Evolutionary conservation across 1,140 invertebrate species (phyloP).

Genomic region (Carcinoscorpius rotundicauda): DNA sequence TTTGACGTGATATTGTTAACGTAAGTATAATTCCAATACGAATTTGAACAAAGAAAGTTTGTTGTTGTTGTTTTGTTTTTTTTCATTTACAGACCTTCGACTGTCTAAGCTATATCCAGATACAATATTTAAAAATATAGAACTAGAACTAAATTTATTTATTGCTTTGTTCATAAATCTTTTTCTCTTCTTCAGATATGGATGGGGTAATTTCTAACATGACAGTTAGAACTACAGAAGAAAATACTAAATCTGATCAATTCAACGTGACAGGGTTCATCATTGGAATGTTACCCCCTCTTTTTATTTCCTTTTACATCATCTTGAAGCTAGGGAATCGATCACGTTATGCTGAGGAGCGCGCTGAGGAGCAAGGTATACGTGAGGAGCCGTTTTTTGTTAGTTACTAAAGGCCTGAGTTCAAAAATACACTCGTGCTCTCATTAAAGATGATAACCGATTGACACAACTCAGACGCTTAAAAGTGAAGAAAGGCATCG

Average conservation of each 20-base stretch:
- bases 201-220: not conserved
- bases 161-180: not conserved
- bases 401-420: slow-evolving; percentile 21
- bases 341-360: slow-evolving; percentile 25
- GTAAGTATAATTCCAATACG: too few relatives aligned
- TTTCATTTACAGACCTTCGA: too few relatives aligned
- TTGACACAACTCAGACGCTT: too few relatives aligned
- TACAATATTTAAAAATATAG: too few relatives aligned
- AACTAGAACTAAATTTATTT: too few relatives aligned
- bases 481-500: too few relatives aligned
- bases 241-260: slow-evolving; percentile 30
- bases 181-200: not conserved
- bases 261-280: slow-evolving; percentile 27
- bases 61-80: too few relatives aligned
- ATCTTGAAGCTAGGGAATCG: slow-evolving; percentile 26
- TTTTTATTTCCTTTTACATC: slow-evolving; percentile 26
- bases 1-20: too few relatives aligned
- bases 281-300: slow-evolving; percentile 25
- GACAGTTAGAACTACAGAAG: slow-evolving; percentile 33
- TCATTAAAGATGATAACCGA: too few relatives aligned
- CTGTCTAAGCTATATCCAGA: too few relatives aligned
- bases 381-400: slow-evolving; percentile 22
- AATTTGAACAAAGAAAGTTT: too few relatives aligned
- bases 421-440: too few relatives aligned
- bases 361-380: slow-evolving; percentile 21